Base-by-base conservation (phyloP, 92 coral and sea anemone genomes). In the Palythoa heliodiscus region DNA sequence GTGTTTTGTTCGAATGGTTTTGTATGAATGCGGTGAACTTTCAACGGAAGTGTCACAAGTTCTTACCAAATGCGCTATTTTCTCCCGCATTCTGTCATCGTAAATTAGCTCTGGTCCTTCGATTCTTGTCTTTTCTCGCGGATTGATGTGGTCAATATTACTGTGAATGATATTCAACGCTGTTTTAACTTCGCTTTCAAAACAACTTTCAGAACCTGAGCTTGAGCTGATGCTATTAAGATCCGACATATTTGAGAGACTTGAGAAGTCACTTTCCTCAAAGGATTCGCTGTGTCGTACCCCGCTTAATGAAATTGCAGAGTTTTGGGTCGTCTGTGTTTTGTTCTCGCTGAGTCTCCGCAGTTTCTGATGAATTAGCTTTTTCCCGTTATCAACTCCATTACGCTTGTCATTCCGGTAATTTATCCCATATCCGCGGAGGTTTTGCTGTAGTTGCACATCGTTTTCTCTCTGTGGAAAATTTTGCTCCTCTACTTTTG, bases 1-100 rank as follows among this genome's bases (percentile, higher is more conserved):
- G 57, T 86, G 83, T 82, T 76, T 81, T 17, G 89, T 89, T 38
- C 79, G 87, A 25, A 89, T 85, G 12, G 87, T 86, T 60, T 89
- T 89, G 75, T 89, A 53, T 53, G 15, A 86, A 43, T 58, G 82
- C 24, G 86, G 60, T 23, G 60, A 38, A 64, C 73, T 66, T 66
- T 80, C 84, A 35, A 25, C 37, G 74, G 73, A 80, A 66, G 43
- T 64, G 58, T 80, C 74, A 48, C 84, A 80, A 15, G 39, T 80
- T 66, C 35, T 47, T 52, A 80, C 20, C 67, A 70, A 66, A 43
- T 63, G 61, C 20, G 52, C 66, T 66, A 80, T 80, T 80, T 80
- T 47, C 74, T 80, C 60, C 23, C 70, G 67, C 73, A 64, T 50
- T 66, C 50, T 47, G n/a, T 80, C 73, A 67, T 80, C 73, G 24